These are phyloP conservation scores for Spilogale gracilis DNA, from an alignment of 2,113 vertebrate genomes.

Conservation along the genomic window DNA sequence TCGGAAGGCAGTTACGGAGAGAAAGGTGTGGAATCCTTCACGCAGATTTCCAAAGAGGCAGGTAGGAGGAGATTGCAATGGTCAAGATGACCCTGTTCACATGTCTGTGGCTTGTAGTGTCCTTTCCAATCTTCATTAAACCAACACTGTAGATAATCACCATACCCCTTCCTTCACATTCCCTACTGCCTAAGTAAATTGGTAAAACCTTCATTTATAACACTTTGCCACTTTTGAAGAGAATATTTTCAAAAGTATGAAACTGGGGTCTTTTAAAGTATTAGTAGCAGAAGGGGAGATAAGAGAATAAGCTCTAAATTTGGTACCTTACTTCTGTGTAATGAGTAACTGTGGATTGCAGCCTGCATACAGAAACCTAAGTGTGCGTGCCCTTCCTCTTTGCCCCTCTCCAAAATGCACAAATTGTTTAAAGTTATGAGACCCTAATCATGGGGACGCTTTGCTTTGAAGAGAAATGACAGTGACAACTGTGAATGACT, in stretches of 20 bases:
- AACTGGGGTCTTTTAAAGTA: neutral
- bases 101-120: neutral
- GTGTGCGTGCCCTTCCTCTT: too few relatives aligned
- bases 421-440: neutral
- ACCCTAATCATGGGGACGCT: neutral
- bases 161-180: neutral
- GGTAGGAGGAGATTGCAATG: constrained; percentile 88
- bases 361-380: neutral
- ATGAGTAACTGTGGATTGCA: neutral
- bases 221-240: constrained; percentile 33
- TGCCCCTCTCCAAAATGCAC: neutral
- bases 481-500: neutral
- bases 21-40: constrained; percentile 98
- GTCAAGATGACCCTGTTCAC: neutral
- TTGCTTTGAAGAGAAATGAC: neutral
- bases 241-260: constrained; percentile 20
- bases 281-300: constrained; percentile 17
- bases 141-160: neutral
- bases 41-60: constrained; percentile 97
- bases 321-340: neutral
- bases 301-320: neutral
- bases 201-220: neutral
- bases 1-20: constrained; percentile 99
- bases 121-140: neutral
- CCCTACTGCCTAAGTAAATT: neutral